A percentile compares a stretch with the other conserved stretches of the same genome.
Conservation (phyloP, 2,113 vertebrate species). For the Australoheros scitulus region DNA sequence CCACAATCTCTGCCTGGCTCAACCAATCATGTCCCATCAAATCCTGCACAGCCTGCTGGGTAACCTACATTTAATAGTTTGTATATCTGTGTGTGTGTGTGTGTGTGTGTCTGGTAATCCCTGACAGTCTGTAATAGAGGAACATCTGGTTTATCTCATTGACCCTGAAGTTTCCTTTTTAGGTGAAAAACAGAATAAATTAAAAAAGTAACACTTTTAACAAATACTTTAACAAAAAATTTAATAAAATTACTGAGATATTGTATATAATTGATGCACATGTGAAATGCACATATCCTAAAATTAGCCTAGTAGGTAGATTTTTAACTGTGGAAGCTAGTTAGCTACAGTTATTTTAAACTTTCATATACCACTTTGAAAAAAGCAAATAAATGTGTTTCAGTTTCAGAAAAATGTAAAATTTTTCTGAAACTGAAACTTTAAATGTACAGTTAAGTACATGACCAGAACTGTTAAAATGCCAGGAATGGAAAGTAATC, state of each 20-base stretch:
- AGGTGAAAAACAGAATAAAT: slow-evolving; percentile 16
- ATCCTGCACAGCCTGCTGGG: slow-evolving; percentile 55
- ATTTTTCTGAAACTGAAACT: too few relatives aligned
- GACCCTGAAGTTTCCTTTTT: slow-evolving; percentile 28
- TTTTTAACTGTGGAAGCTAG: neutral
- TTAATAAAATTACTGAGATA: neutral
- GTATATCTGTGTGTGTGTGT: slow-evolving; percentile 4
- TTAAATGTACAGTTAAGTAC: too few relatives aligned
- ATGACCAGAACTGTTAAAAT: too few relatives aligned
- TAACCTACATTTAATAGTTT: slow-evolving; percentile 59
- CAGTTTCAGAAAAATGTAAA: too few relatives aligned
- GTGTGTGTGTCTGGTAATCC: slow-evolving; percentile 44
- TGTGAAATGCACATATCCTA: neutral
- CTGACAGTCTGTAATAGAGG: slow-evolving; percentile 30
- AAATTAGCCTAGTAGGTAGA: neutral
- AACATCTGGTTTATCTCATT: slow-evolving; percentile 64
- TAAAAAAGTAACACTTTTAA: neutral
- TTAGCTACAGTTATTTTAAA: too few relatives aligned
- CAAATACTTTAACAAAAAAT: neutral
- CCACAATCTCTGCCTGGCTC: slow-evolving; percentile 59
- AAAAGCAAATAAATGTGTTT: too few relatives aligned
- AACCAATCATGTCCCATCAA: slow-evolving; percentile 60
- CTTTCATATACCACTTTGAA: too few relatives aligned
- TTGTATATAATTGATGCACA: neutral
- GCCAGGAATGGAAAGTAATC: neutral